phyloP scores from a whole-genome alignment of 2,888 invertebrate genomes.

The Hydrotaea diabolus region DNA sequence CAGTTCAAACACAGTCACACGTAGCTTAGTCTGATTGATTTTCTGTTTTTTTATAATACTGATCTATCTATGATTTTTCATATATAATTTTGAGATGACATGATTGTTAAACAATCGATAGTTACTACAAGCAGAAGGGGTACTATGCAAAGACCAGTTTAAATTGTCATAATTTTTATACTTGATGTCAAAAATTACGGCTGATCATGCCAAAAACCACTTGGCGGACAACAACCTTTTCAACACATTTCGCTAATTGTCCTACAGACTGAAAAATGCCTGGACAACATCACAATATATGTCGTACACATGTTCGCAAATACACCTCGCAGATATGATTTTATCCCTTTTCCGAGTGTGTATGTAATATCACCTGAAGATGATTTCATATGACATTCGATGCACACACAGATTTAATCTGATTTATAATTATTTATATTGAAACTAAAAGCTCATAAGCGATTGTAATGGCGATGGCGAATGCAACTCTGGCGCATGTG shows the following conservation, averaged over 20 bases:
- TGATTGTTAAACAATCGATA: no score
- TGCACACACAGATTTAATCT: slow-evolving; percentile 74
- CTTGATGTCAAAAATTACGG: background rate
- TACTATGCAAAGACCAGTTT: background rate
- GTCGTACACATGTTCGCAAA: background rate
- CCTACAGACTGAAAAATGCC: background rate
- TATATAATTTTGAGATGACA: no score
- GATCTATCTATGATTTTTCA: no score
- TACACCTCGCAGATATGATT: background rate
- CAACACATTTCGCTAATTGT: background rate
- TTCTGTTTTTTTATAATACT: no score
- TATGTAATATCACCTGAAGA: slow-evolving; percentile 52
- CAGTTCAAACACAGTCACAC: no score
- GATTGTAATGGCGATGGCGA: slow-evolving; percentile 17
- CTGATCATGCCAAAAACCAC: background rate
- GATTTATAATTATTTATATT: slow-evolving; percentile 77
- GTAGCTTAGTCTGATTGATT: no score
- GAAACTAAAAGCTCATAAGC: slow-evolving; percentile 68
- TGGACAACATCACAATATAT: no score
- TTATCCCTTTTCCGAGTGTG: background rate
- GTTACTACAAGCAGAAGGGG: no score
- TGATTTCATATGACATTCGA: slow-evolving; percentile 29
- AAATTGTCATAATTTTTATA: background rate
- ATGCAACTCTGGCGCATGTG: background rate
- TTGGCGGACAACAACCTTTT: background rate